These are phyloP conservation scores for Cepaea nemoralis DNA, from an alignment of 1,140 invertebrate species.

Conservation along the genomic window DNA sequence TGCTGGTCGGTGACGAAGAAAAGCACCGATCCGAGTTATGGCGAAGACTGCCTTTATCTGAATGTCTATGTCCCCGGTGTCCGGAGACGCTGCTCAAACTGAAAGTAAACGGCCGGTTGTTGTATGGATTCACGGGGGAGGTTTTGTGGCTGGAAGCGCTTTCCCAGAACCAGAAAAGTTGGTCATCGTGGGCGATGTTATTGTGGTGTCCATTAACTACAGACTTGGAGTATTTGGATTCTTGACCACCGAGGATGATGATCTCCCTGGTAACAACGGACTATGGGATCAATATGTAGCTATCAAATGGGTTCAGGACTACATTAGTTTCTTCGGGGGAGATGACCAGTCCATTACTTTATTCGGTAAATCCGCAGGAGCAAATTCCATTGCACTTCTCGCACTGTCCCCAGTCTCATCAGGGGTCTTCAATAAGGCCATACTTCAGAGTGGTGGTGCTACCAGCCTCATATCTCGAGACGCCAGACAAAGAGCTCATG, in stretches of 20 bases:
- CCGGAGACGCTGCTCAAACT: not conserved
- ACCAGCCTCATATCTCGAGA: slow-evolving; percentile 8
- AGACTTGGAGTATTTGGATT: slow-evolving; percentile 78
- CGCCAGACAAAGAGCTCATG: not conserved
- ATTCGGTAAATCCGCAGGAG: slow-evolving; percentile 94
- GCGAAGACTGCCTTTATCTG: slow-evolving; percentile 48
- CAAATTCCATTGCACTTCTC: slow-evolving; percentile 67
- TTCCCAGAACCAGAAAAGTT: slow-evolving; percentile 33
- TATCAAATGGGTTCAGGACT: slow-evolving; percentile 81
- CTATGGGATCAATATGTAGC: slow-evolving; percentile 85
- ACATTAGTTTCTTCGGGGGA: slow-evolving; percentile 90
- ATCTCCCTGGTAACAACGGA: slow-evolving; percentile 95
- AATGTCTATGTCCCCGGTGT: slow-evolving; percentile 44
- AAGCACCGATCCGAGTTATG: slow-evolving; percentile 2
- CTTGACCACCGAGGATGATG: slow-evolving; percentile 89
- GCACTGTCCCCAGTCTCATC: slow-evolving; percentile 51
- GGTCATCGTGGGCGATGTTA: slow-evolving; percentile 38
- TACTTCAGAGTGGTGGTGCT: slow-evolving; percentile 52
- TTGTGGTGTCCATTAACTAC: slow-evolving; percentile 45
- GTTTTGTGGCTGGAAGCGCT: slow-evolving; percentile 39
- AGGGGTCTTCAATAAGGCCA: slow-evolving; percentile 64
- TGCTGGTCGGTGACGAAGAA: slow-evolving; percentile 29
- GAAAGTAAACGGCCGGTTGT: slow-evolving; percentile 31
- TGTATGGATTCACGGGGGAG: slow-evolving; percentile 52
- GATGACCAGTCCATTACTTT: slow-evolving; percentile 88